Conservation (phyloP, 2,797 vertebrate species). For the Coracias cyanogaster region DNA sequence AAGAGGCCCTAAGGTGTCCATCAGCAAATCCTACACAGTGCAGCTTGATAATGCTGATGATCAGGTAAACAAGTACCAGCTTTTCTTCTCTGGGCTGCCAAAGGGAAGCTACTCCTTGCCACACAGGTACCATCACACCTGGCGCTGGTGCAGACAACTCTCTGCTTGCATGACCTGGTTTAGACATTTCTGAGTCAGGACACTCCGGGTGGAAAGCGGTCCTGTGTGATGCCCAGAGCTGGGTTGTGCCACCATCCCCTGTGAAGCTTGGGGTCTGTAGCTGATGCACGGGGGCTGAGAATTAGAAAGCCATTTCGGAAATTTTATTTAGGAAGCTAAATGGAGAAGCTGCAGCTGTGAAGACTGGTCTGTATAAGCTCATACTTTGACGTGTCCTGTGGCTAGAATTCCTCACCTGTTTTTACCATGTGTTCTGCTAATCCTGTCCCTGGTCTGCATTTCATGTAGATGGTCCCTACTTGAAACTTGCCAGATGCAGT, state of each 20-base stretch:
- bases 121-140: neutral
- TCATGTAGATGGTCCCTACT: neutral
- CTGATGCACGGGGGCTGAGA: neutral
- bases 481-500: constrained; percentile 11
- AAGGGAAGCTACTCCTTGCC: neutral
- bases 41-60: neutral
- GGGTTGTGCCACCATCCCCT: neutral
- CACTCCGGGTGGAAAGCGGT: neutral
- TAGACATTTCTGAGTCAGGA: neutral
- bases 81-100: neutral
- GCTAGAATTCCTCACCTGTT: constrained; percentile 12
- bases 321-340: neutral
- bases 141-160: neutral
- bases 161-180: neutral
- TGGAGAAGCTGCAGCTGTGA: neutral
- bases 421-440: neutral
- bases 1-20: neutral
- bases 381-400: neutral
- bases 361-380: neutral
- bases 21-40: neutral
- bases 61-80: neutral
- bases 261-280: neutral
- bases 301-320: neutral
- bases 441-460: neutral
- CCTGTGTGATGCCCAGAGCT: neutral